A percentile compares a stretch with the other conserved stretches of the same genome.
These are phyloP conservation scores for Cheirogaleus major DNA, from an alignment of 2,797 vertebrate species.

Conservation along the genomic window DNA sequence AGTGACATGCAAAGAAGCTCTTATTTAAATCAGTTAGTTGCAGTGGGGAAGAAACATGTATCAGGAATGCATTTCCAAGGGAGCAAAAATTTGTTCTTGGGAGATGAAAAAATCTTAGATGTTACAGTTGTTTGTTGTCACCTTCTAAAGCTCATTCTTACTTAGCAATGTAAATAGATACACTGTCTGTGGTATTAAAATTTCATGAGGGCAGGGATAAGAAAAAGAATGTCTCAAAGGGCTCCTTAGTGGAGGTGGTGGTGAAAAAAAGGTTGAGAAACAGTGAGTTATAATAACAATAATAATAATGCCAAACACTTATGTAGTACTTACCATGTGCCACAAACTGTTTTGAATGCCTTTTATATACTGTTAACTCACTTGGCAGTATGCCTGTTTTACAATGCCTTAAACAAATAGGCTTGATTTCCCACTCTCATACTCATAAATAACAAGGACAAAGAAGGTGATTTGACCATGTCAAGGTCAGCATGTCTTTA, in stretches of 20 bases:
- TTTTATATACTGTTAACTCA: not conserved
- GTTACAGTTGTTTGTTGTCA: not conserved
- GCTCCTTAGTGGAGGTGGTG: not conserved
- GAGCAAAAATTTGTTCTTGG: not conserved
- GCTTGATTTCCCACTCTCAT: not conserved
- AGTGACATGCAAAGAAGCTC: not conserved
- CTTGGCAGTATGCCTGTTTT: not conserved
- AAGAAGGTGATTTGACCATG: not conserved
- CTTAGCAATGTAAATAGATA: not conserved
- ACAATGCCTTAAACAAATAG: not conserved
- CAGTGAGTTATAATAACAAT: not conserved
- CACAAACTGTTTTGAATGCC: not conserved
- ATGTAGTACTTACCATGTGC: not conserved
- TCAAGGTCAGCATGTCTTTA: not conserved
- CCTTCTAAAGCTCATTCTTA: not conserved
- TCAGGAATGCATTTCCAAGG: not conserved
- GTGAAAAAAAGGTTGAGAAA: not conserved
- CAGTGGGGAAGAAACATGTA: not conserved
- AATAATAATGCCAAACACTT: not conserved
- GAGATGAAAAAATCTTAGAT: not conserved
- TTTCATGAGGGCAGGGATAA: not conserved
- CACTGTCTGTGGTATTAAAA: not conserved
- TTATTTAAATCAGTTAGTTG: not conserved
- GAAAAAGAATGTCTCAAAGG: not conserved
- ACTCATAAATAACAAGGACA: not conserved